phyloP scores from a whole-genome alignment of 2,888 invertebrate species.

The Drosophila bunnanda region DNA sequence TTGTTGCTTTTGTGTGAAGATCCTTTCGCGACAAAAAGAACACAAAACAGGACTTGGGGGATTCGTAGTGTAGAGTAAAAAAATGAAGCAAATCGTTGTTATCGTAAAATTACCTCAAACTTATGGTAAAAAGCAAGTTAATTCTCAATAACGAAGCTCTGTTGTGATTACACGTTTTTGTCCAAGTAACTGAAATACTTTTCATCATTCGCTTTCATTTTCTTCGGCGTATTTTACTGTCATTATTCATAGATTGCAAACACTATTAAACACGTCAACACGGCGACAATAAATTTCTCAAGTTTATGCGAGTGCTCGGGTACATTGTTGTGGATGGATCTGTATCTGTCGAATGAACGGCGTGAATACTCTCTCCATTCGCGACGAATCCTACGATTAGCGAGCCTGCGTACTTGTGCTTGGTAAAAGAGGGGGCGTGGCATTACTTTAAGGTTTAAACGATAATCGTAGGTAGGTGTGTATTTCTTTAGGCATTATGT shows the following conservation, averaged over 20 bases:
- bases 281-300: conserved; percentile 30
- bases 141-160: conserved; percentile 54
- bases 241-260: conserved; percentile 36
- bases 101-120: conserved; percentile 51
- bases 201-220: conserved; percentile 29
- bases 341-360: conserved; percentile 31
- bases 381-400: conserved; percentile 40
- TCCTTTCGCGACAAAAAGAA: conserved; percentile 72
- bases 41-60: conserved; percentile 64
- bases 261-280: conserved; percentile 37
- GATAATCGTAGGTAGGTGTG: conserved; percentile 73
- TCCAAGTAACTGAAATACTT: conserved; percentile 53
- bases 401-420: conserved; percentile 46
- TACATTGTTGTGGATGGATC: conserved; percentile 37
- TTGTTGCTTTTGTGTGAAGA: conserved; percentile 50
- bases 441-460: conserved; percentile 66
- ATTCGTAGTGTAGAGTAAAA: conserved; percentile 34
- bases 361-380: conserved; percentile 37
- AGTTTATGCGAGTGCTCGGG: conserved; percentile 51
- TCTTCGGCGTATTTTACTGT: conserved; percentile 33
- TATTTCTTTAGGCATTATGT: conserved; percentile 59
- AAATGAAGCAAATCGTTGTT: conserved; percentile 26
- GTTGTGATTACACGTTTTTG: conserved; percentile 42
- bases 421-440: conserved; percentile 51
- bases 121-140: conserved; percentile 43